These are phyloP conservation scores for Embiotoca jacksoni DNA, from an alignment of 2,113 vertebrate genomes.

Conservation along the genomic window DNA sequence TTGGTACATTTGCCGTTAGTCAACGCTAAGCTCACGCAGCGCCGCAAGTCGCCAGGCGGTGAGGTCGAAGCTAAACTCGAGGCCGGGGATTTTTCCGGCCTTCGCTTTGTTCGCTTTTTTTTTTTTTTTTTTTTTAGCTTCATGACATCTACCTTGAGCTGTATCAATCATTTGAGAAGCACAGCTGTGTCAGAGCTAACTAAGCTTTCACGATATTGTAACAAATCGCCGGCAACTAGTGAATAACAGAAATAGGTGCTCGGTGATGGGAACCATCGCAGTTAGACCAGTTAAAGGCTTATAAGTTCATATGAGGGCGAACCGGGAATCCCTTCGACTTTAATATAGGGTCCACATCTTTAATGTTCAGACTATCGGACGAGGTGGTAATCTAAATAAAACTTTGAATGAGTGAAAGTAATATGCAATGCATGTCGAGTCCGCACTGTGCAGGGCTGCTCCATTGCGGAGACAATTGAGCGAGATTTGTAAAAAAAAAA, in stretches of 20 bases:
- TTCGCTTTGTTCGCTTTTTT: conserved; percentile 69
- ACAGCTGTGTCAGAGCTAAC: rapidly evolving
- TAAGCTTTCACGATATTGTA: background rate
- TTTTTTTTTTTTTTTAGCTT: background rate
- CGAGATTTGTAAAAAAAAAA: background rate
- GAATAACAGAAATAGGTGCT: conserved; percentile 8
- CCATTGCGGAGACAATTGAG: background rate
- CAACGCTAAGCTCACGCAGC: conserved; percentile 8
- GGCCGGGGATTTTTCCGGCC: conserved; percentile 75
- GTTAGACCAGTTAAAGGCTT: conserved; percentile 45
- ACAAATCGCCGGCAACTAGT: background rate
- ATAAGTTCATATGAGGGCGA: conserved; percentile 49
- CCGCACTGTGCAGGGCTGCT: background rate
- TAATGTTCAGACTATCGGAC: background rate
- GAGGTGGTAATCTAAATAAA: background rate
- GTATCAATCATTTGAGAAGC: too few species aligned
- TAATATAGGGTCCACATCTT: background rate
- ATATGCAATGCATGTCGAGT: background rate
- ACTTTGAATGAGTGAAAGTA: background rate
- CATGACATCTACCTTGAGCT: background rate
- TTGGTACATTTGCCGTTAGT: background rate
- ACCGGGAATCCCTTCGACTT: conserved; percentile 8
- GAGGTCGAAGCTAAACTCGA: conserved; percentile 72
- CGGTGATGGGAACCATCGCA: background rate
- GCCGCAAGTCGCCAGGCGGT: conserved; percentile 25